Evolutionary conservation across 2,797 vertebrate genomes (phyloP).

Genomic region (Prionace glauca): DNA sequence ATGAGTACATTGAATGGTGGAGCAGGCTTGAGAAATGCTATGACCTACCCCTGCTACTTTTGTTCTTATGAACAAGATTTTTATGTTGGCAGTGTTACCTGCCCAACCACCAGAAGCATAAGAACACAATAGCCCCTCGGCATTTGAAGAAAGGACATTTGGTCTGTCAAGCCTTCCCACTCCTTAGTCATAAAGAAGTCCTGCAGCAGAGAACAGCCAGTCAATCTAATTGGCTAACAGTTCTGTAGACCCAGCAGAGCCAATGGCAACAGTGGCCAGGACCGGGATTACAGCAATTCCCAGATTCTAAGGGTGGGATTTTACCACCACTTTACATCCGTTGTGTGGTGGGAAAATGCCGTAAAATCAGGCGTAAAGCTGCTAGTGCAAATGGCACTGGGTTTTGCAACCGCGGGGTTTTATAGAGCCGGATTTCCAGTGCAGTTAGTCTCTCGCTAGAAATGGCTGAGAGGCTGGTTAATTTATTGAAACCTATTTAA

Average conservation of each 20-base stretch:
- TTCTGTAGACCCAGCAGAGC: neutral
- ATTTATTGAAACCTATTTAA: no score
- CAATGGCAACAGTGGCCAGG: neutral
- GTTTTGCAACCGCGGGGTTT: no score
- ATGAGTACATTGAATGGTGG: neutral
- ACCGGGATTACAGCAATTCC: neutral
- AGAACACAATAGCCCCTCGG: neutral
- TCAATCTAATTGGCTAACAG: no score
- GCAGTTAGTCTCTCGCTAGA: no score
- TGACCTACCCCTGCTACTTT: neutral
- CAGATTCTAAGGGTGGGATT: neutral
- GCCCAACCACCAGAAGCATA: neutral
- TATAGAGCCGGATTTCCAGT: no score
- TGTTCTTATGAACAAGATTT: neutral
- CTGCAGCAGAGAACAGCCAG: neutral
- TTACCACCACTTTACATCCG: no score
- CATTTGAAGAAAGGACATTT: neutral
- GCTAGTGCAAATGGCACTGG: no score
- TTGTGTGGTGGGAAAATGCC: no score
- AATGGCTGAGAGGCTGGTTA: no score
- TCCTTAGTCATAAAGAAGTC: neutral
- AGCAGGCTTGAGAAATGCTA: neutral
- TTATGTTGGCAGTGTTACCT: neutral
- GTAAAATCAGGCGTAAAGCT: no score
- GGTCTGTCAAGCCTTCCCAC: no score